These are phyloP conservation scores for Ia io DNA, from an alignment of 2,113 vertebrate species.

Conservation along the genomic window DNA sequence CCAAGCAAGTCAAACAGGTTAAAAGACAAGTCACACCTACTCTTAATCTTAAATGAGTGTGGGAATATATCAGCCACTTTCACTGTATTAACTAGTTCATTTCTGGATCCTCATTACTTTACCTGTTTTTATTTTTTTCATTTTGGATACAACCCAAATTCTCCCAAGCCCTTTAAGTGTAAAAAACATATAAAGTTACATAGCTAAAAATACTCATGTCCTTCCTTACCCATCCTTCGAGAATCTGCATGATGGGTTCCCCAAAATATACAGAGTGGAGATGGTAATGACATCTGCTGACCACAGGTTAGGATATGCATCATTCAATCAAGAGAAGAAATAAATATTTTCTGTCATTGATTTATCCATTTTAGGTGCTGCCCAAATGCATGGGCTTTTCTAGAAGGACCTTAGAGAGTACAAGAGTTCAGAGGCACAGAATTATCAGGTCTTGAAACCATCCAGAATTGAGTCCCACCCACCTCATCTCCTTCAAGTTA, in stretches of 20 bases:
- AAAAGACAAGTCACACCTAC: slow-evolving; percentile 66
- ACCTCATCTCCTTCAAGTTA: not conserved
- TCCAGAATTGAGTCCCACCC: not conserved
- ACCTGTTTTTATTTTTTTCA: slow-evolving; percentile 9
- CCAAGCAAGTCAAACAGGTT: slow-evolving; percentile 74
- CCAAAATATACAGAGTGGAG: not conserved
- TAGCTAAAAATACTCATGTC: not conserved
- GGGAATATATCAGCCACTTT: slow-evolving; percentile 59
- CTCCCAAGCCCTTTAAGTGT: not conserved
- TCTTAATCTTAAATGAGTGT: slow-evolving; percentile 60
- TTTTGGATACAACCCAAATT: slow-evolving; percentile 11
- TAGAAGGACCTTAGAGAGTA: not conserved
- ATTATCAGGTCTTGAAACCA: not conserved
- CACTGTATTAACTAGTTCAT: slow-evolving; percentile 28
- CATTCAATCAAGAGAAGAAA: not conserved
- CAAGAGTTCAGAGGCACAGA: not conserved
- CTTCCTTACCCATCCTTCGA: not conserved
- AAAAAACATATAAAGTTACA: not conserved
- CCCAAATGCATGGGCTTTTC: not conserved
- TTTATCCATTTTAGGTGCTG: not conserved
- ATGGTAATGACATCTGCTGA: not conserved
- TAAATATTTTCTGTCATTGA: not conserved
- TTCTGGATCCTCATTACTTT: not conserved
- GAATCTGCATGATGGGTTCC: not conserved
- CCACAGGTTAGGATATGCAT: not conserved